A percentile compares a stretch with the other conserved stretches of the same genome.
Evolutionary conservation across 2,888 invertebrate genomes (phyloP).

Genomic region (Stenodema calcarata): DNA sequence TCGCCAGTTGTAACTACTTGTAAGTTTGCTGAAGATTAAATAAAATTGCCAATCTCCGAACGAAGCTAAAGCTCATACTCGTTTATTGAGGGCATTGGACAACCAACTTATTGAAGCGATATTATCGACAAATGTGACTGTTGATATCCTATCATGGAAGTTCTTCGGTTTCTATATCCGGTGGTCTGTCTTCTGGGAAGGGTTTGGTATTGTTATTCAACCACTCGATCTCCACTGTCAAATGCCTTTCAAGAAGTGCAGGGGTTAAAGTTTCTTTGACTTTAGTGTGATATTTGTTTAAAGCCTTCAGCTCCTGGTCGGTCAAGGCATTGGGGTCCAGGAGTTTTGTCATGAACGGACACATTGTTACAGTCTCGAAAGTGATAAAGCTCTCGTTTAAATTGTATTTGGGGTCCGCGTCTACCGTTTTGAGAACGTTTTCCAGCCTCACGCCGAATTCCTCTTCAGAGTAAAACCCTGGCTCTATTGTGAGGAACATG

Average conservation of each 20-base stretch:
- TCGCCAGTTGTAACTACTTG: too few relatives aligned
- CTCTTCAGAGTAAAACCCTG: conserved; percentile 90
- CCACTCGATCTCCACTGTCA: conserved; percentile 24
- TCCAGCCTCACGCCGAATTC: conserved; percentile 90
- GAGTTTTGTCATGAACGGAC: conserved; percentile 82
- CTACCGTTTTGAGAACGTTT: conserved; percentile 79
- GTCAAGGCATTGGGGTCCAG: conserved; percentile 62
- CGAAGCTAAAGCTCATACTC: too few relatives aligned
- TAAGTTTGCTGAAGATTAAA: too few relatives aligned
- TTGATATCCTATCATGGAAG: not conserved
- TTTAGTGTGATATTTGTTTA: conserved; percentile 25
- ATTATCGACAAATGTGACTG: not conserved
- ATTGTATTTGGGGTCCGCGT: conserved; percentile 65
- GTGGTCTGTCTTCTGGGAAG: not conserved
- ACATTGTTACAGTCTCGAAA: conserved; percentile 84
- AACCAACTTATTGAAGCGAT: not conserved
- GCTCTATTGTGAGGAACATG: conserved; percentile 87
- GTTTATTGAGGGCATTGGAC: too few relatives aligned
- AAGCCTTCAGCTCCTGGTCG: conserved; percentile 17
- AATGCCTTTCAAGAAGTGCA: not conserved
- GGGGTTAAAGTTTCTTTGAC: conserved; percentile 37
- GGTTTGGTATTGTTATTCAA: conserved; percentile 13
- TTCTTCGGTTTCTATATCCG: not conserved
- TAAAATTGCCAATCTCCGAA: too few relatives aligned
- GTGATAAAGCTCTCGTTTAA: conserved; percentile 77